Base-by-base conservation (phyloP, 2,797 vertebrate genomes). In the Peromyscus aztecus region DNA sequence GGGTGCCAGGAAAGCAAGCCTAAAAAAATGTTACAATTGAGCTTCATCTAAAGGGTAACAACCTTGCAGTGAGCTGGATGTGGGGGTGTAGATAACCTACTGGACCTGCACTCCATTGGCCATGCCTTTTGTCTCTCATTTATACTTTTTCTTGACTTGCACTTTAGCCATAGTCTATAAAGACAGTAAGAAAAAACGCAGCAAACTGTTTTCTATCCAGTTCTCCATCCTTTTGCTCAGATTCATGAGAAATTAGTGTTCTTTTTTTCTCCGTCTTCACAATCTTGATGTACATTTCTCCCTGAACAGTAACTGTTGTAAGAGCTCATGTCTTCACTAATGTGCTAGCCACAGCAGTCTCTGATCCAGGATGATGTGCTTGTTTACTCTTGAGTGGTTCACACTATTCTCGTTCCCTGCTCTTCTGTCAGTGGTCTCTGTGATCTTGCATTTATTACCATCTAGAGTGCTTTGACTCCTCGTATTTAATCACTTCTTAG, bases 121-220 rank as follows among this genome's bases (percentile, higher is more conserved):
- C 69, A 65, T 81, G 90, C 52, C 71, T 96, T 94, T 93, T 83
- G 31, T 87, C n/a, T 91, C 83, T 23, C 34, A 46, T 95, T 76
- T 77, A 89, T 1, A 16, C 31, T 85, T 43, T 92, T 43, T 17
- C 29, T 63, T 31, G 81, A 76, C 24, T 92, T 61, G 49, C 16
- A 59, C 19, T 90, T 90, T 80, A 63, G 27, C 24, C 46, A 37
- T 21, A 73, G 37, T 82, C 40, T 82, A 43, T 82, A 80, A 92
- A 91, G 52, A 89, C 61, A 49, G 34, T 86, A 91, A 95, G 84
- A 57, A 88, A 77, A 73, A 89, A 78, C n/a, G 19, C 34, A 55
- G 12, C 11, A 82, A 91, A 29, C 61, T 40, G 21, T 63, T 91
- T n/a, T 89, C 73, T 67, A 6, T 78, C 40, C 24, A 78, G 27